Evolutionary conservation across 2,888 invertebrate genomes (phyloP).

Genomic region (Biston betularia): DNA sequence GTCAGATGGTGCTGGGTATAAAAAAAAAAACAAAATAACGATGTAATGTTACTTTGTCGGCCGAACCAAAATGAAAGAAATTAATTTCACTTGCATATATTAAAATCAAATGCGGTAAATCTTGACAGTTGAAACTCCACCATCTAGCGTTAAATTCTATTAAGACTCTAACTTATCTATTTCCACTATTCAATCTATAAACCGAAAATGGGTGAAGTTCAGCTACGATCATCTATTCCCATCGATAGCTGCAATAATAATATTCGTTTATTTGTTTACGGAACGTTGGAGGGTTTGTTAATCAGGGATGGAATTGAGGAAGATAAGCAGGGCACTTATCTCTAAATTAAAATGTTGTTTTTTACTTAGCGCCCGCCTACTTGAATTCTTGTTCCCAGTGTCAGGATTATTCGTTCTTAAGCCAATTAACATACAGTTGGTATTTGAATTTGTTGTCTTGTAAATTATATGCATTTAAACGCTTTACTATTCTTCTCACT

Average conservation of each 20-base stretch:
- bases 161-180: slow-evolving; percentile 10
- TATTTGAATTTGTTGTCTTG: too few relatives aligned
- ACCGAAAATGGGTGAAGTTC: slow-evolving; percentile 44
- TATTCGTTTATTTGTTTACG: slow-evolving; percentile 55
- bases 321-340: background rate
- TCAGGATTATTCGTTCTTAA: background rate
- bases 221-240: slow-evolving; percentile 46
- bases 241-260: slow-evolving; percentile 48
- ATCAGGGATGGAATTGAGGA: slow-evolving; percentile 23
- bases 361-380: too few relatives aligned
- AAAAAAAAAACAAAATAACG: too few relatives aligned
- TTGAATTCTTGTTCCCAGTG: background rate
- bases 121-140: too few relatives aligned
- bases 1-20: too few relatives aligned
- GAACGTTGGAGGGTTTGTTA: slow-evolving; percentile 36
- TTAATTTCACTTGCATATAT: too few relatives aligned
- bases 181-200: slow-evolving; percentile 37
- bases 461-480: too few relatives aligned
- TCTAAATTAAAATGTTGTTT: too few relatives aligned
- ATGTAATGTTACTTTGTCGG: too few relatives aligned
- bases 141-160: background rate
- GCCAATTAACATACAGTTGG: background rate
- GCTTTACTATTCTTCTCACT: too few relatives aligned
- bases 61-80: too few relatives aligned
- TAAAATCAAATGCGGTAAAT: too few relatives aligned